Evolutionary conservation across 2,113 vertebrate genomes (phyloP), one percentile per base, ranked within the genome.

Genomic region (Sceloporus tristichus): DNA sequence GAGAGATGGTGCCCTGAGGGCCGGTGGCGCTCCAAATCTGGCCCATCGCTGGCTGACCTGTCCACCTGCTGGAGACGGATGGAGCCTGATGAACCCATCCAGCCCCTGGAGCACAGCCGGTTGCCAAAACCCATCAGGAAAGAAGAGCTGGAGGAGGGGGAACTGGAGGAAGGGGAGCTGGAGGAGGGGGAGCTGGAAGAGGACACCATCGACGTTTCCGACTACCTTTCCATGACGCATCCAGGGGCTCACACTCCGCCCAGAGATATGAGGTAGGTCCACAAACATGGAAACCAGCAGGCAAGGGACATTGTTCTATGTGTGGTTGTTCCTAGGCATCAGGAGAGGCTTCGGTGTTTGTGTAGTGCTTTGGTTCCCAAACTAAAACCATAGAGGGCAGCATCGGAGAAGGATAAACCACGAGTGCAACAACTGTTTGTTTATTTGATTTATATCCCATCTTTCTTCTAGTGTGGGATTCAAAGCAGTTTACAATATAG

Each of bases 61-160:
- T 96, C 95, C 0, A 96, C 95, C 34, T 96, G 95, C 91, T 97
- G 97, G 97, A 85, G 96, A 29, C 94, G 97, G 48, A 91, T 97
- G 95, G 97, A 97, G 88, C 96, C 97, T 0, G 96, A 97, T 0
- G 92, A 96, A 2, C 56, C 95, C 89, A 96, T 97, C 91, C 95
- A 97, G 86, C 95, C 97, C 78, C 96, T 96, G 88, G 97, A 94
- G 1, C 97, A 96, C 77, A 95, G 92, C 83, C 79, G 94, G 78
- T 90, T 96, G 4, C 90, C 96, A 11, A 97, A 96, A 73, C 93
- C 96, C 2, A 92, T 97, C 94, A 94, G 96, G 85, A 92, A 85
- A 19, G 97, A 97, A 40, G 97, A 97, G 38, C 94, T 97, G 89
- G 97, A 97, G 75, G 96, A 97, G 29, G 97, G 97, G 74, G 96